Evolutionary conservation across 2,888 invertebrate genomes (phyloP).

Genomic region (Frankliniella intonsa): DNA sequence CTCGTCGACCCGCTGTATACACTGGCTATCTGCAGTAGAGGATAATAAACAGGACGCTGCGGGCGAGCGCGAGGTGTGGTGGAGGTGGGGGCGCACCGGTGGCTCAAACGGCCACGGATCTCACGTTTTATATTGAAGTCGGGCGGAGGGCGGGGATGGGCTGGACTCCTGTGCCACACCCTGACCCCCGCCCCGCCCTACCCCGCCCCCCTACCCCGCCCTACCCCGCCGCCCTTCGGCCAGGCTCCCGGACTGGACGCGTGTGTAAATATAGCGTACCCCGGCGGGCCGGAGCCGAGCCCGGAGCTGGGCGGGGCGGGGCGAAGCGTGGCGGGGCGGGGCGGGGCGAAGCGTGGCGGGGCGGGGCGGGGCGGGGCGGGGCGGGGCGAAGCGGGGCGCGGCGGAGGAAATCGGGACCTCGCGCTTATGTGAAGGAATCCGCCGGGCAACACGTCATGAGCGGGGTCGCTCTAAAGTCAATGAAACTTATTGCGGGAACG

Average conservation of each 20-base stretch:
- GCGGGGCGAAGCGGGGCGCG: neutral
- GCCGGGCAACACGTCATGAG: too few relatives aligned
- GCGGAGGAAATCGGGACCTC: too few relatives aligned
- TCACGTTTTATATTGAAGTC: conserved; percentile 27
- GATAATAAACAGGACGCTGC: too few relatives aligned
- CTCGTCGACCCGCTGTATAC: neutral
- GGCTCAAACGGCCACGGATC: conserved; percentile 17
- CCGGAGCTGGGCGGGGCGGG: neutral
- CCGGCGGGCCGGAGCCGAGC: neutral
- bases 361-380: neutral
- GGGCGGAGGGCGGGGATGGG: conserved; percentile 23
- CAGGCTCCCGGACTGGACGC: neutral
- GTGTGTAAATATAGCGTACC: conserved; percentile 1
- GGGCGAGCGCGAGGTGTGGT: neutral
- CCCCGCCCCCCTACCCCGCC: neutral
- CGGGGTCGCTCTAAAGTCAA: too few relatives aligned
- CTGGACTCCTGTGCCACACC: neutral
- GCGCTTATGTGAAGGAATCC: too few relatives aligned
- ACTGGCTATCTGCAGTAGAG: neutral
- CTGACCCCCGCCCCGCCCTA: neutral
- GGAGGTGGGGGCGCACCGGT: neutral
- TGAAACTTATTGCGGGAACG: too few relatives aligned
- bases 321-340: neutral
- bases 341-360: neutral
- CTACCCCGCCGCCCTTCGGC: neutral